These are phyloP conservation scores for Drosophila cardini DNA, from an alignment of 1,140 invertebrate species.

Conservation along the genomic window DNA sequence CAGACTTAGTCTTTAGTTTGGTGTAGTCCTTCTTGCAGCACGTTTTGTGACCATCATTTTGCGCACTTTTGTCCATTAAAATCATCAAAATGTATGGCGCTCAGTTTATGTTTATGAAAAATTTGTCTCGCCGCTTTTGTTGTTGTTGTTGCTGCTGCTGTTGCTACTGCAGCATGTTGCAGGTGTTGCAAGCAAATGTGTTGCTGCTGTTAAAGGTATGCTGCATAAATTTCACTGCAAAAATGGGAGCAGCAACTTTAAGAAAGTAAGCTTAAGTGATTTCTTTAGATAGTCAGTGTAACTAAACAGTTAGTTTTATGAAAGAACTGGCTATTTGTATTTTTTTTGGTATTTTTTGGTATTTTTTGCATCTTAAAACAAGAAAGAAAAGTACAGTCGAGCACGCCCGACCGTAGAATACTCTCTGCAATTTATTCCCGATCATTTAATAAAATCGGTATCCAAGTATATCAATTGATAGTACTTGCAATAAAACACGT, in stretches of 20 bases:
- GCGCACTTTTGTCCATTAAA: conserved; percentile 81
- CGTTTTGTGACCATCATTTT: conserved; percentile 79
- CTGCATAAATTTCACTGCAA: conserved; percentile 11
- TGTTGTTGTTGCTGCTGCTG: conserved; percentile 31
- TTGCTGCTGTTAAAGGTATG: conserved; percentile 12
- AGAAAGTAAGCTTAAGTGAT: conserved; percentile 4
- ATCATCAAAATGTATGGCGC: conserved; percentile 78
- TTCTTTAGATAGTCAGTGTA: not conserved
- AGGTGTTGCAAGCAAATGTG: conserved; percentile 40
- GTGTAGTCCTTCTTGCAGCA: conserved; percentile 52
- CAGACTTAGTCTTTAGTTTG: not conserved
- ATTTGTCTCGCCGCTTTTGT: conserved; percentile 62
- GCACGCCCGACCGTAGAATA: too few relatives aligned
- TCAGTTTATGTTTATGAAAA: conserved; percentile 76
- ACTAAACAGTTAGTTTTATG: too few relatives aligned
- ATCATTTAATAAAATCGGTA: too few relatives aligned
- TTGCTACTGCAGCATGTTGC: conserved; percentile 26
- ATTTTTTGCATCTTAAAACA: too few relatives aligned
- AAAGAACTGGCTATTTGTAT: too few relatives aligned
- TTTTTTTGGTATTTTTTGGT: too few relatives aligned
- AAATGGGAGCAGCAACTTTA: conserved; percentile 8
- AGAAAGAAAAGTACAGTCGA: too few relatives aligned
- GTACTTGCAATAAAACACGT: too few relatives aligned
- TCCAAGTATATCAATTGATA: too few relatives aligned
- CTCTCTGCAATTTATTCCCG: too few relatives aligned